Evolutionary conservation across 2,888 invertebrate genomes (phyloP), one percentile per base, ranked within the genome.

Genomic region (Drosophila parthenogenetica): DNA sequence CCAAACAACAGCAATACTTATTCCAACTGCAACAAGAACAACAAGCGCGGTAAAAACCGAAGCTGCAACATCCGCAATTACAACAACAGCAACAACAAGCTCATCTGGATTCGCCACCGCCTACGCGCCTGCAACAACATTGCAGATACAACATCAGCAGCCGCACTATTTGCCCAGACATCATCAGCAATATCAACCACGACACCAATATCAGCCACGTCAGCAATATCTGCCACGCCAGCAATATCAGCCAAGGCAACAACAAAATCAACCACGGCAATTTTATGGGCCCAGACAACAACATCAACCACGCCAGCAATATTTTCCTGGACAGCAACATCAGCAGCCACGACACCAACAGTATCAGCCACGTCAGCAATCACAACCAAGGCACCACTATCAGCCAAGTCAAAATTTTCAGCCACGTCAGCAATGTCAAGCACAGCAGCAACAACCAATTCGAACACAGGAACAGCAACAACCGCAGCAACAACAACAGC

Each of bases 401-500:
- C 39, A 39, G 14, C 5, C 13, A 16, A 42, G 1, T 4, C 49
- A 50, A 22, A 16, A 25, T 14, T 14, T n/a, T 13, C 25, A 46
- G 37, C 2, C 19, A n/a, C 45, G 35, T 11, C 53, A 37, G 14
- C 16, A 16, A 39, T 43, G 8, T 11, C 49, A 55, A 14, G 25
- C 42, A n/a, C 13, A 16, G 17, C 53, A 53, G 11, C 42, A 57
- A 4, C 66, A 65, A 32, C 49, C 16, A 35, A 42, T 48, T 10
- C 22, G 35, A 13, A 22, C 22, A 22, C 22, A 22, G 3, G 0
- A 3, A 22, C 22, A 22, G 22, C 51, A 54, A 17, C 45, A 39
- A 35, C 3, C 19, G 14, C 46, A 53, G n/a, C 13, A n/a, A 45
- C 42, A 25, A 7, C 59, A 49, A 19, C 45, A 45, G 11, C 71